Base-by-base conservation (phyloP, 2,113 vertebrate species). In the Enhydra lutris region DNA sequence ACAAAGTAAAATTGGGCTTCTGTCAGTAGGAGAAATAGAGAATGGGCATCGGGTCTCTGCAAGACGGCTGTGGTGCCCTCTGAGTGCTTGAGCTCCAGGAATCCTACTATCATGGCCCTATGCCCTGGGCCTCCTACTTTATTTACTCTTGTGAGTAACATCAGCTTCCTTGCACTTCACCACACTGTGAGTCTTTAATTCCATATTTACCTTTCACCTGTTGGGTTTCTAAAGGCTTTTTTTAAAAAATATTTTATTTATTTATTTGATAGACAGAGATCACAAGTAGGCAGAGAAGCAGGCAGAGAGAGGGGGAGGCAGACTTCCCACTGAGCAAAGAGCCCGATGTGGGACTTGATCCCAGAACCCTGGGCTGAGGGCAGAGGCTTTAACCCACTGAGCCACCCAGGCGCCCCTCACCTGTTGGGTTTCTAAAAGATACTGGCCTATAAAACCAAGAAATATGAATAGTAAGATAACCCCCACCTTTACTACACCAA, bases 381-480 rank as follows among this genome's bases (percentile, higher is more conserved):
- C 45, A 47, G 9, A 47, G 45, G 45, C 45, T 47, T 10, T 47
- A 47, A 47, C 45, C 10, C 45, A 47, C 45, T 47, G 45, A 47
- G 45, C 45, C 45, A 47, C 45, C 45, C 45, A 47, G 45, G 45
- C 9, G 1, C 45, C 45, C 45, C 45, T 47, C 9, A 47, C 10
- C 45, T 47, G 45, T 47, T 47, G 45, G 34, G 36, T 71, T 95
- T 94, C 95, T 34, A 84, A 84, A 86, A 74, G 47, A 15, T 67
- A 59, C 89, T 89, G 89, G 80, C 50, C 71, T 47, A 52, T 52
- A 83, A 81, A 88, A 93, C 81, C 69, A 69, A 92, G 84, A 83
- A 71, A 47, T 14, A 11, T 74, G 55, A 73, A 34, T 74, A 26
- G 86, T 45, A 71, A 52, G 24, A 47, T 12, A 42, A 26, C 59